phyloP scores from a whole-genome alignment of 2,888 invertebrate genomes.

The Mylabris sibirica region DNA sequence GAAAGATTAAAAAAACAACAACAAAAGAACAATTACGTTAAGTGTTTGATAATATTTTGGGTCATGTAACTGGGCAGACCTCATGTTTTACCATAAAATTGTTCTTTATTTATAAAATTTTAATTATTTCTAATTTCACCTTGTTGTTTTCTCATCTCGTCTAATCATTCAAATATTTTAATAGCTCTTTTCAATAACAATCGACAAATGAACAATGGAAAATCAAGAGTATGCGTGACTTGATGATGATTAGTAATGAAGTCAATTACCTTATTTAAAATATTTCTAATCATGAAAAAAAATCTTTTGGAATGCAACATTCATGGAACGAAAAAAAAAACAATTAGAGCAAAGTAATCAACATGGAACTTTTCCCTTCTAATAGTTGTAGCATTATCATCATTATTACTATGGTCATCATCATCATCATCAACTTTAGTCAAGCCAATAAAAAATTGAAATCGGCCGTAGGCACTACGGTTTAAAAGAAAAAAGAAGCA shows the following conservation, averaged over 20 bases:
- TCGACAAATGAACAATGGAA: constrained; percentile 1
- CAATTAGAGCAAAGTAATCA: neutral
- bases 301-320: neutral
- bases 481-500: constrained; percentile 50
- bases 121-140: constrained; percentile 3
- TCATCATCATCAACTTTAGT: constrained; percentile 43
- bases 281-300: neutral
- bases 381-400: neutral
- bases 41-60: neutral
- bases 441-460: constrained; percentile 57
- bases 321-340: neutral
- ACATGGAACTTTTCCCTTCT: neutral
- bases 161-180: constrained; percentile 8
- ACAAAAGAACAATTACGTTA: neutral
- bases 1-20: neutral
- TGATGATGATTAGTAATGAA: constrained; percentile 7
- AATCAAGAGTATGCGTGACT: constrained; percentile 6
- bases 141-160: neutral
- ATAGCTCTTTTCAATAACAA: constrained; percentile 2
- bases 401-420: neutral
- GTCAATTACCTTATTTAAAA: neutral
- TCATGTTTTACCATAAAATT: neutral
- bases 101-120: neutral
- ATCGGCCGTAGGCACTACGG: constrained; percentile 49
- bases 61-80: neutral